phyloP scores from a whole-genome alignment of 2,888 invertebrate species.

The Volucella bombylans region DNA sequence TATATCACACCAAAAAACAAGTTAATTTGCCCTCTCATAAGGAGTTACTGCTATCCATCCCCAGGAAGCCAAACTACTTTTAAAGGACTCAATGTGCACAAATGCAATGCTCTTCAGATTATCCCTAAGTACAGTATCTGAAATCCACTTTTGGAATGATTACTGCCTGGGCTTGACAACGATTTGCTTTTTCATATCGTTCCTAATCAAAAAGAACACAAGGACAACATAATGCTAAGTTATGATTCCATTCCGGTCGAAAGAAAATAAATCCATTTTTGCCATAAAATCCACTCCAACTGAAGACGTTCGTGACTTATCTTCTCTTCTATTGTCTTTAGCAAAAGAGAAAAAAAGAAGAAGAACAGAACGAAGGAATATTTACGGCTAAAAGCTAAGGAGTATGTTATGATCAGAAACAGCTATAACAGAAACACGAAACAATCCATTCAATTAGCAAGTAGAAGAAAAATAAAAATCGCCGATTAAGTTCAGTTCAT shows the following conservation, averaged over 20 bases:
- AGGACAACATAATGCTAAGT: constrained; percentile 29
- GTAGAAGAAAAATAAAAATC: constrained; percentile 56
- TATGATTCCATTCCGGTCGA: constrained; percentile 46
- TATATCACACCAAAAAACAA: too few species aligned
- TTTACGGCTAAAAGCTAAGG: background rate
- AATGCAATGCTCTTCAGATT: background rate
- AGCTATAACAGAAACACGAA: constrained; percentile 18
- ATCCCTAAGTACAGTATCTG: constrained; percentile 22
- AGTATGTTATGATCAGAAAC: constrained; percentile 26
- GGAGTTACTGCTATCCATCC: too few species aligned
- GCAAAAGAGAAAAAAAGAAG: constrained; percentile 10
- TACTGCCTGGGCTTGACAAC: constrained; percentile 2
- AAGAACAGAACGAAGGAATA: constrained; percentile 4
- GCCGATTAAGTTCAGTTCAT: constrained; percentile 53
- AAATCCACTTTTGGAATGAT: constrained; percentile 53
- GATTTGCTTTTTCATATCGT: constrained; percentile 4
- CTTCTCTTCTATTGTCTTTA: constrained; percentile 31
- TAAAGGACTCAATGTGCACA: too few species aligned
- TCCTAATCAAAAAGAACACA: constrained; percentile 25
- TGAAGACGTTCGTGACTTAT: constrained; percentile 62
- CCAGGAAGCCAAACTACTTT: background rate
- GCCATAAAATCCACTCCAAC: constrained; percentile 54
- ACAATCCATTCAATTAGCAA: constrained; percentile 62
- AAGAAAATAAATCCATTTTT: constrained; percentile 58
- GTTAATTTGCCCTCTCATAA: too few species aligned